phyloP scores from a whole-genome alignment of 2,888 invertebrate genomes.

The Aethes cnicana region DNA sequence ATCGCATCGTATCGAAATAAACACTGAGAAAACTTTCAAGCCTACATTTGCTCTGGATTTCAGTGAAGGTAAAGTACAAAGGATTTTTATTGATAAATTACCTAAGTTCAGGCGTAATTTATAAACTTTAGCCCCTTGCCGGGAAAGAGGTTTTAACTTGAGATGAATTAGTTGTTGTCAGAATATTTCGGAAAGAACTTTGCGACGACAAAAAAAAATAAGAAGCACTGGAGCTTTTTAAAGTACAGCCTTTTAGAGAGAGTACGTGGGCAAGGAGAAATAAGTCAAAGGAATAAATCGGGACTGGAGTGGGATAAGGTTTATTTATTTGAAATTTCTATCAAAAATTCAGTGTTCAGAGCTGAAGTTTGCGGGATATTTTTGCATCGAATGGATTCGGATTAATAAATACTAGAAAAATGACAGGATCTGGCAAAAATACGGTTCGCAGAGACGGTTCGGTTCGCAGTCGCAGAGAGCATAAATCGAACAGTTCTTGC shows the following conservation, averaged over 20 bases:
- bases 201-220: background rate
- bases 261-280: no score
- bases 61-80: slow-evolving; percentile 26
- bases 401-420: slow-evolving; percentile 3
- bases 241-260: no score
- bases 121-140: slow-evolving; percentile 38
- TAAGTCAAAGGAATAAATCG: no score
- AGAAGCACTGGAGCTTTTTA: no score
- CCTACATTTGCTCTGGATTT: background rate
- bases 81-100: slow-evolving; percentile 44
- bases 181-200: background rate
- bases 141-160: slow-evolving; percentile 22
- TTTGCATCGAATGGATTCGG: background rate
- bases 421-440: slow-evolving; percentile 2
- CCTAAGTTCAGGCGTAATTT: slow-evolving; percentile 40
- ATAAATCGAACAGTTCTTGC: slow-evolving; percentile 1
- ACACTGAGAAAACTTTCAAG: background rate
- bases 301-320: no score
- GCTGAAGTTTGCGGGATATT: background rate
- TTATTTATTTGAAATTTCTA: no score
- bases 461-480: background rate
- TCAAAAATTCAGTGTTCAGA: no score
- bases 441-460: background rate
- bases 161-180: slow-evolving; percentile 39
- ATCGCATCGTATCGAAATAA: no score